A percentile compares a stretch with the other conserved stretches of the same genome.
Conservation (phyloP, 2,888 invertebrate species). For the Theodoxus fluviatilis region DNA sequence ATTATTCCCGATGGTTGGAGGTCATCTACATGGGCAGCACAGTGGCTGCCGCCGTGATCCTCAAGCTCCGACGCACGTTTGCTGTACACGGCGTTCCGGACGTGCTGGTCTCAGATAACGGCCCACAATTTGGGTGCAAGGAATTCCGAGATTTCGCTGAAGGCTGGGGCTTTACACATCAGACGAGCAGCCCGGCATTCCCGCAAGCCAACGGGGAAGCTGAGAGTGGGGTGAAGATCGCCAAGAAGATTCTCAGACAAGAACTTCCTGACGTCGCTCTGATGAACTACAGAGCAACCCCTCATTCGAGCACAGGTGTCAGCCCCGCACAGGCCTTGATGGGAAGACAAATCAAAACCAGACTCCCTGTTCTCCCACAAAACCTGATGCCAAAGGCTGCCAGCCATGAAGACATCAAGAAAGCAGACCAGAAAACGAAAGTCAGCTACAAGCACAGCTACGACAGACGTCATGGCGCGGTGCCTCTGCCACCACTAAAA, state of each 20-base stretch:
- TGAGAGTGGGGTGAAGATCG: conserved; percentile 23
- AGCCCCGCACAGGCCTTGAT: neutral
- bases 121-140: conserved; percentile 23
- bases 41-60: conserved; percentile 20
- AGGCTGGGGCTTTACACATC: conserved; percentile 15
- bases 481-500: neutral
- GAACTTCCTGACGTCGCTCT: conserved; percentile 19
- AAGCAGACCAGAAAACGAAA: too few relatives aligned
- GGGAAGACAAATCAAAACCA: too few relatives aligned
- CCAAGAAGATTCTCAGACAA: conserved; percentile 27
- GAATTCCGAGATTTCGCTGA: conserved; percentile 23
- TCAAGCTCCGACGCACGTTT: conserved; percentile 26
- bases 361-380: too few relatives aligned
- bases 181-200: conserved; percentile 22
- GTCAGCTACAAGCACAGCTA: neutral
- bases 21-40: conserved; percentile 12
- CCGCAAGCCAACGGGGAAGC: conserved; percentile 27
- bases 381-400: too few relatives aligned
- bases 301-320: neutral
- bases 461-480: neutral
- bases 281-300: conserved; percentile 24
- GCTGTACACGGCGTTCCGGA: conserved; percentile 24
- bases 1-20: conserved; percentile 29
- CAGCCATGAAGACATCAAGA: too few relatives aligned
- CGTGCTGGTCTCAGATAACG: conserved; percentile 27